Evolutionary conservation across 2,888 invertebrate genomes (phyloP).

Genomic region (Sinhomidia bicolor): DNA sequence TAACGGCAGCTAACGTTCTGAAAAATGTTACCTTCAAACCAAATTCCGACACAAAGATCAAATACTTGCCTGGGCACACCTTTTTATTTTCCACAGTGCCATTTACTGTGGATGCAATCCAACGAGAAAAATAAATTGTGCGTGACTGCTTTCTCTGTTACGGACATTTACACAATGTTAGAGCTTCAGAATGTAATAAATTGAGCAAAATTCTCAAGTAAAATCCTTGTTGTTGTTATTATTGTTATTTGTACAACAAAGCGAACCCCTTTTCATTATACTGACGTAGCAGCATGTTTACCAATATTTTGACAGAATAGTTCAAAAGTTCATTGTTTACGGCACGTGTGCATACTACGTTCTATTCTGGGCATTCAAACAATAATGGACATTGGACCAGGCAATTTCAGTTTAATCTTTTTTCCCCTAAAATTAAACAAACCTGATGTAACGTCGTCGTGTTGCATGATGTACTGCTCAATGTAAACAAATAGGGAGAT

Average conservation of each 20-base stretch:
- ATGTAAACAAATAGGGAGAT: background rate
- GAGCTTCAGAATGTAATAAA: background rate
- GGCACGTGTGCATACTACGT: background rate
- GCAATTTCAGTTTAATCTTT: background rate
- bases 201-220: background rate
- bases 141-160: no score
- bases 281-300: background rate
- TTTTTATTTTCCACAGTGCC: conserved; percentile 59
- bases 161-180: no score
- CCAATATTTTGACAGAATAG: no score
- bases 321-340: background rate
- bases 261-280: background rate
- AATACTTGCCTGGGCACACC: conserved; percentile 59
- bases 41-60: conserved; percentile 56
- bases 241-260: no score
- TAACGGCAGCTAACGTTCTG: conserved; percentile 69
- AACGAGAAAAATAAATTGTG: conserved; percentile 3
- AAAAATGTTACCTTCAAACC: conserved; percentile 70
- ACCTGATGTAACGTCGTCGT: no score
- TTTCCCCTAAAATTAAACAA: background rate
- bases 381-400: background rate
- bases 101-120: conserved; percentile 52
- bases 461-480: no score
- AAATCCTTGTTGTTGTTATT: background rate
- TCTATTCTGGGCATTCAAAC: background rate